These are phyloP conservation scores for Lasaia peninsularis DNA, from an alignment of 1,140 invertebrate species.

Conservation along the genomic window DNA sequence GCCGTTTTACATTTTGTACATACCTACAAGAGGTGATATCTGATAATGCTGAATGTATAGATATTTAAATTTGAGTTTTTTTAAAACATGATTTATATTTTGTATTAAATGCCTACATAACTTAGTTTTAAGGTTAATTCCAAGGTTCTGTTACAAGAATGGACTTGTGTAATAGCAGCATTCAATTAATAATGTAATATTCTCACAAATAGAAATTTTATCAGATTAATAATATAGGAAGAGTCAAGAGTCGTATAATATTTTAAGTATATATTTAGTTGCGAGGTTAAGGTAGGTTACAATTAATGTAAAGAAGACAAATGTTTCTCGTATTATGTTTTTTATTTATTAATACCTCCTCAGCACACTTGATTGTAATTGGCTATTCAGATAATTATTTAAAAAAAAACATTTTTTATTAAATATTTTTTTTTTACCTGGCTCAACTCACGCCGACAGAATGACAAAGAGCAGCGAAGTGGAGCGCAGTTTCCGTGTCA, in stretches of 20 bases:
- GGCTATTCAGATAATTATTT: too few species aligned
- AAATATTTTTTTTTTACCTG: too few species aligned
- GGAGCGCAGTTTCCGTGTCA: too few species aligned
- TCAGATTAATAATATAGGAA: slow-evolving; percentile 51
- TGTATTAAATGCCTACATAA: slow-evolving; percentile 32
- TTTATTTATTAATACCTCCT: slow-evolving; percentile 45
- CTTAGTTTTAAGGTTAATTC: slow-evolving; percentile 44
- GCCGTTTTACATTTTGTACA: not conserved
- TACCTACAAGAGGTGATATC: slow-evolving; percentile 4
- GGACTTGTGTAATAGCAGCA: slow-evolving; percentile 44
- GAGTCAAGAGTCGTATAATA: slow-evolving; percentile 70
- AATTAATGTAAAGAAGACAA: slow-evolving; percentile 68
- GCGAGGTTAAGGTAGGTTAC: slow-evolving; percentile 56
- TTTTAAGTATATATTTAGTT: slow-evolving; percentile 63
- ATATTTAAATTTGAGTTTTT: slow-evolving; percentile 19
- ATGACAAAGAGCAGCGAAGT: too few species aligned
- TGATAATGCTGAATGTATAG: slow-evolving; percentile 1
- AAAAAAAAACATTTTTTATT: too few species aligned
- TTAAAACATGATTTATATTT: slow-evolving; percentile 40
- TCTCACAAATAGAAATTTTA: slow-evolving; percentile 65
- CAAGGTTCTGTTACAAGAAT: slow-evolving; percentile 37
- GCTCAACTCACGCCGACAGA: too few species aligned
- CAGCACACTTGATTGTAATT: not conserved
- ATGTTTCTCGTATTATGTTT: slow-evolving; percentile 61
- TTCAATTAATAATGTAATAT: slow-evolving; percentile 54